Evolutionary conservation across 2,888 invertebrate genomes (phyloP).

Genomic region (Rhodophaea formosa): DNA sequence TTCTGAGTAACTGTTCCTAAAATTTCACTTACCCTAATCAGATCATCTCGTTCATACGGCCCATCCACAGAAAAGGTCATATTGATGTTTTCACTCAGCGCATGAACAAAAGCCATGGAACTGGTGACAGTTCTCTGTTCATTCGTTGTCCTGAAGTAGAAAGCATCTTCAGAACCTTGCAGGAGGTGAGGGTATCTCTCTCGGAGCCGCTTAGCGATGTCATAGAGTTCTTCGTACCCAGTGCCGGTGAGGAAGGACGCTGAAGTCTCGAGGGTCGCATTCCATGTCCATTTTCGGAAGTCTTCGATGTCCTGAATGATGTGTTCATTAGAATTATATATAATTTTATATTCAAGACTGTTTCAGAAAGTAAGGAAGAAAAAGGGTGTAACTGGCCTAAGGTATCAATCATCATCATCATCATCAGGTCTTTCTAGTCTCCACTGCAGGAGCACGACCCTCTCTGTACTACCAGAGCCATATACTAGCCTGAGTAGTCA

Average conservation of each 20-base stretch:
- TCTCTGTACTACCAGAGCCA: no score
- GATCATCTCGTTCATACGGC: constrained; percentile 46
- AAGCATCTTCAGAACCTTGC: constrained; percentile 59
- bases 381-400: no score
- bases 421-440: no score
- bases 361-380: no score
- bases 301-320: constrained; percentile 81
- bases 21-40: constrained; percentile 65
- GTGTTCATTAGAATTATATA: no score
- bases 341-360: no score
- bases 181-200: constrained; percentile 65
- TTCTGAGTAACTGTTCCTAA: no score
- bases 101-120: constrained; percentile 82
- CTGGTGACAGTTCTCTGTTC: constrained; percentile 83
- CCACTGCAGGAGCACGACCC: no score
- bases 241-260: constrained; percentile 80
- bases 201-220: constrained; percentile 73
- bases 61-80: constrained; percentile 46
- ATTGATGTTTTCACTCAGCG: constrained; percentile 53
- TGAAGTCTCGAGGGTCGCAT: constrained; percentile 79
- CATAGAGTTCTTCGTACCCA: constrained; percentile 84
- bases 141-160: constrained; percentile 83
- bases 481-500: no score
- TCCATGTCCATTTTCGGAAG: constrained; percentile 84
- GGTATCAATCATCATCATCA: no score